A percentile compares a stretch with the other conserved stretches of the same genome.
Evolutionary conservation across 2,888 invertebrate genomes (phyloP).

Genomic region (Elgonia sp.): DNA sequence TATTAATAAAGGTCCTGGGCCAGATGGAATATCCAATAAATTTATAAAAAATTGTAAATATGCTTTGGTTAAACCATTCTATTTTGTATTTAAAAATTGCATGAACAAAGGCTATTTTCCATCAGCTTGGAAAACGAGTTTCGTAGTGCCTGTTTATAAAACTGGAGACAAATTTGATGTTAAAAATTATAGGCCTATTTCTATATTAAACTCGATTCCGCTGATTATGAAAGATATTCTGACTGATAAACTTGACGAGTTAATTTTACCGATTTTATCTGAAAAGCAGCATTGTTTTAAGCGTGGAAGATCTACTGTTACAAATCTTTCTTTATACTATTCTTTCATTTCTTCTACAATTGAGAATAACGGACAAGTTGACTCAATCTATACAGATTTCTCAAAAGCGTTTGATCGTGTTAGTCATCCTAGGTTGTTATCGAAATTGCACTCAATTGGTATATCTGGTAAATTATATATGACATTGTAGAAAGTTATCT

Average conservation of each 20-base stretch:
- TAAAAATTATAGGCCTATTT: slow-evolving; percentile 4
- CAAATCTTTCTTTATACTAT: background rate
- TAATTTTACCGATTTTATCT: background rate
- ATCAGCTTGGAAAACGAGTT: background rate
- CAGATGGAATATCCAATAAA: no score
- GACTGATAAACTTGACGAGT: no score
- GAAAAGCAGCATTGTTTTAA: slow-evolving; percentile 11
- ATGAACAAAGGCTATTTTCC: background rate
- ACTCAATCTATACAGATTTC: no score
- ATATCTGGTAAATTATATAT: background rate
- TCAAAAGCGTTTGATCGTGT: no score
- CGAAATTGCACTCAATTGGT: background rate
- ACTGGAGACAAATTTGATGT: background rate
- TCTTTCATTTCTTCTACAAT: background rate
- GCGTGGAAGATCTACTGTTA: background rate
- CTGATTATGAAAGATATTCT: background rate
- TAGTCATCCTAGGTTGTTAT: background rate
- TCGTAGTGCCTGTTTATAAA: background rate
- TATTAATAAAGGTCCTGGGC: no score
- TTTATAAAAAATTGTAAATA: slow-evolving; percentile 2
- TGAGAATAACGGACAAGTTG: background rate
- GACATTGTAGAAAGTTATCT: background rate
- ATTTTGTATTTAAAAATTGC: background rate
- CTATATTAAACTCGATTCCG: background rate
- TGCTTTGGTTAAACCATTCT: background rate